These are phyloP conservation scores for Mus musculus DNA, from an alignment of 2,113 vertebrate genomes.

Conservation along the genomic window DNA sequence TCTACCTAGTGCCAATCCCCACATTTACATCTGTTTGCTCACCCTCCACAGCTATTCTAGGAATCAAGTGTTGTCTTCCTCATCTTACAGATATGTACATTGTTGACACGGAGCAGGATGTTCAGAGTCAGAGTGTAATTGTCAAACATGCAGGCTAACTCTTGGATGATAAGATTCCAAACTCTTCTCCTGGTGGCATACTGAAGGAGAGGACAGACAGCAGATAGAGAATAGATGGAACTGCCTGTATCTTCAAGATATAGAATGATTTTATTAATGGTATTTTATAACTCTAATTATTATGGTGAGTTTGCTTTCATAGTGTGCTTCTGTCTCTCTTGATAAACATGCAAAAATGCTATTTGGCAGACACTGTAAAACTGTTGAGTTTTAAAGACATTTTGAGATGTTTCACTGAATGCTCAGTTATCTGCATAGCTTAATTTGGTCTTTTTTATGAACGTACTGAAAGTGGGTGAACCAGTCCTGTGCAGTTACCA, in stretches of 20 bases:
- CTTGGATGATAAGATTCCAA: neutral
- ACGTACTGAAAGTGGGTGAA: constrained; percentile 22
- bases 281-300: constrained; percentile 19
- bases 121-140: neutral
- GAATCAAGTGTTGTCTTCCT: neutral
- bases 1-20: neutral
- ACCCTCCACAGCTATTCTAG: neutral
- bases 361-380: constrained; percentile 1
- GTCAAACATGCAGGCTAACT: neutral
- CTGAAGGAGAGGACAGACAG: neutral
- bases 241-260: neutral
- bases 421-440: neutral
- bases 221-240: neutral
- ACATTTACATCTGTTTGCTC: neutral
- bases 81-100: neutral
- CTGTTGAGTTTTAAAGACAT: neutral
- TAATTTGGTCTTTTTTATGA: constrained; percentile 47
- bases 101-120: neutral
- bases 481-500: neutral
- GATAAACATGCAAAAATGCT: constrained; percentile 7
- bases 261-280: constrained; percentile 3
- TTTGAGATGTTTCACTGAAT: constrained; percentile 32
- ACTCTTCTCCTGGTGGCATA: neutral
- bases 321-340: neutral
- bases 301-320: neutral